phyloP scores from a whole-genome alignment of 2,797 vertebrate species.

The Diglossa cyanea region DNA sequence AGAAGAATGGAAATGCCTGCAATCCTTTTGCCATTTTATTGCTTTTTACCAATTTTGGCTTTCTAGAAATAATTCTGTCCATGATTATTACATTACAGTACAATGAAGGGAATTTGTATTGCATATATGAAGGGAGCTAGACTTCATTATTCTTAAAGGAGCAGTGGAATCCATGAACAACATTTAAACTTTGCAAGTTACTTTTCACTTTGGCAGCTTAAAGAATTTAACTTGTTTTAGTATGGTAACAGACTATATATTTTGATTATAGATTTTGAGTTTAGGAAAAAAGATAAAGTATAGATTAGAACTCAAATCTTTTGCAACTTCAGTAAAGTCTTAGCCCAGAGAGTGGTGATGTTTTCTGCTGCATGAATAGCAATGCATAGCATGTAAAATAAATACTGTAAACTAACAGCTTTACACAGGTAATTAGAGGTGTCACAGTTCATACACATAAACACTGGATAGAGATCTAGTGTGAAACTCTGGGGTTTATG shows the following conservation, averaged over 20 bases:
- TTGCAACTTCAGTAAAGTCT: neutral
- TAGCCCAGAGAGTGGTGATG: neutral
- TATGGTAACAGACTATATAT: neutral
- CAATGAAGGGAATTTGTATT: neutral
- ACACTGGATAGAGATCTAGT: neutral
- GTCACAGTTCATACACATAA: neutral
- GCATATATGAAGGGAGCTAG: neutral
- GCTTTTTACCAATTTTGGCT: neutral
- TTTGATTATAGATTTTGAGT: neutral
- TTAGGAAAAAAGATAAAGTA: neutral
- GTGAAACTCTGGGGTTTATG: neutral
- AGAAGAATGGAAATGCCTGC: neutral
- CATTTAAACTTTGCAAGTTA: neutral
- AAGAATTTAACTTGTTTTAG: neutral
- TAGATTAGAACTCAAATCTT: neutral
- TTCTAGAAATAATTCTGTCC: neutral
- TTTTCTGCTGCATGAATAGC: neutral
- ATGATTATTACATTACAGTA: neutral
- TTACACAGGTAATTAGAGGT: neutral
- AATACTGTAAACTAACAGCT: neutral
- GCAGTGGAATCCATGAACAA: neutral
- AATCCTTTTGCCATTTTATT: neutral
- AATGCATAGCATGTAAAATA: neutral
- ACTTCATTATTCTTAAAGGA: neutral
- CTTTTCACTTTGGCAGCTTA: neutral